These are phyloP conservation scores for Charina bottae DNA, from an alignment of 2,113 vertebrate genomes.

Conservation along the genomic window DNA sequence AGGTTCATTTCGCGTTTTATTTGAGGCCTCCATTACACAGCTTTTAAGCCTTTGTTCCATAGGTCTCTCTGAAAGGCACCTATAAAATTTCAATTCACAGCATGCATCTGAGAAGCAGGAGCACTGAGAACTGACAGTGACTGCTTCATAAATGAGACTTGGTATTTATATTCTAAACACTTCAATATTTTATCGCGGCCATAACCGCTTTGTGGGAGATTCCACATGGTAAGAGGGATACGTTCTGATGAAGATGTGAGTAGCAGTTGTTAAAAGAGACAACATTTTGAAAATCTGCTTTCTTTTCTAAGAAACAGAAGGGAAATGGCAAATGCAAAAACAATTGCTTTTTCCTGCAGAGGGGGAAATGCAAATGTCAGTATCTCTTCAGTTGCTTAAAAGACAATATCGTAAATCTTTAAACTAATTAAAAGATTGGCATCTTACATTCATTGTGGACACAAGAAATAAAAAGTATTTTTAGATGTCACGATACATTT, in stretches of 20 bases:
- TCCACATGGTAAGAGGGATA: not conserved
- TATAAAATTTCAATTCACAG: not conserved
- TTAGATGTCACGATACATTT: not conserved
- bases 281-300: not conserved
- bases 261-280: not conserved
- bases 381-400: not conserved
- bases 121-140: not conserved
- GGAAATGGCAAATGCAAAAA: conserved; percentile 5
- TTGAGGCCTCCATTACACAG: not conserved
- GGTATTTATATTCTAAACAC: not conserved
- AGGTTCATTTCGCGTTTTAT: not conserved
- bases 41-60: conserved; percentile 5
- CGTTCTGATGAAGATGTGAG: not conserved
- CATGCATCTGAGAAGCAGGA: not conserved
- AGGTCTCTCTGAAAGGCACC: conserved; percentile 7
- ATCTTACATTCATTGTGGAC: not conserved
- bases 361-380: not conserved
- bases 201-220: not conserved
- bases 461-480: not conserved
- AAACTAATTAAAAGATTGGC: not conserved
- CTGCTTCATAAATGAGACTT: conserved; percentile 25
- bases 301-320: not conserved
- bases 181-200: conserved; percentile 22
- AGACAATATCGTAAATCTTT: not conserved
- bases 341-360: conserved; percentile 2